Evolutionary conservation across 1,140 invertebrate genomes (phyloP), one percentile per base, ranked within the genome.

Genomic region (Orius insidiosus): DNA sequence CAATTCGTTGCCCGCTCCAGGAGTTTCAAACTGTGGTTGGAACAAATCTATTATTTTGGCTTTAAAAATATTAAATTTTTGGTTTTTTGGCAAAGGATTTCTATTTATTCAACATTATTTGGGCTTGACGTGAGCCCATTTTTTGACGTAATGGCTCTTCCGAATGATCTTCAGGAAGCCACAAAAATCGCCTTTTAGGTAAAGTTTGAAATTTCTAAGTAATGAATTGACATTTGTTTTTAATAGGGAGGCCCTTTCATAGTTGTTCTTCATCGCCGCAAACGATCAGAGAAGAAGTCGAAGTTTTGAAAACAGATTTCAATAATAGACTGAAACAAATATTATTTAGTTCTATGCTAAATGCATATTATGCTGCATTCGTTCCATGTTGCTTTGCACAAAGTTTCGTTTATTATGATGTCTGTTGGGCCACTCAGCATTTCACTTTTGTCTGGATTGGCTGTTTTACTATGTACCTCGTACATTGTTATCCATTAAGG

Each of bases 341-440:
- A 43, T 65, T 96, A 3, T 95, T 92, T 58, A 86, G 85, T 56
- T 87, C 88, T 1, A 74, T 90, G 35, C 63, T 86, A 1, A 87
- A 82, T 55, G 85, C 88, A 0, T 96, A 95, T 60, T 90, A 94
- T 62, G 78, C 83, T 53, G 82, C 79, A 47, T 82, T 94, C 59
- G 76, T 95, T 15, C 92, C 92, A 0, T 82, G 88, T 56, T 80
- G 80, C 57, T 87, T 92, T 71, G 79, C 81, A 49, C 72, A 89
- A 69, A 76, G 73, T 53, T 75, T 75, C 55, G 63, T 95, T 15
- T 78, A 88, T 56, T 93, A 89, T 60, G 86, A 94, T 63, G 71
- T 79, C 1, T 71, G 74, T 53, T 89, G 83, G 72, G 79, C 84
- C 1, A 72, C 79, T 0, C 80, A 86, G 55, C 82, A 94, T 58